phyloP scores from a whole-genome alignment of 2,113 vertebrate species.

The Malurus cyaneus region DNA sequence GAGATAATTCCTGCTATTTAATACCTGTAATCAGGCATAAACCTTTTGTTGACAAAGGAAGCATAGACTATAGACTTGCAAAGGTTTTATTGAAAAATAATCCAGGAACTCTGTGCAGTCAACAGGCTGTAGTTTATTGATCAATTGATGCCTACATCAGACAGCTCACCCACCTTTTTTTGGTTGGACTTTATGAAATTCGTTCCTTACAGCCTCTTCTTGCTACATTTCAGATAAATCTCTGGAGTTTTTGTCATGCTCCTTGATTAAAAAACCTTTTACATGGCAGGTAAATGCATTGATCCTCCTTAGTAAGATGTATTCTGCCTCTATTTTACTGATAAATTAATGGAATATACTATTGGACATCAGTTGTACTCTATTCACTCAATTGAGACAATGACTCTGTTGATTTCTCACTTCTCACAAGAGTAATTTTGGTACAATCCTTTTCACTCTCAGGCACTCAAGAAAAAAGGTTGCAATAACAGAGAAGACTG shows the following conservation, averaged over 20 bases:
- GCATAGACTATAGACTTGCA: neutral
- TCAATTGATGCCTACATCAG: neutral
- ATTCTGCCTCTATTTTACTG: neutral
- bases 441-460: neutral
- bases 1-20: neutral
- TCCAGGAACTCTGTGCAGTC: neutral
- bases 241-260: neutral
- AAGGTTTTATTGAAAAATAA: neutral
- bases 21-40: neutral
- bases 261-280: neutral
- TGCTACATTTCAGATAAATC: neutral
- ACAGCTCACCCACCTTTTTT: neutral
- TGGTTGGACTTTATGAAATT: neutral
- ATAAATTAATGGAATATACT: neutral
- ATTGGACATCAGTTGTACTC: neutral
- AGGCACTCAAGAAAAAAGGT: neutral
- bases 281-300: neutral
- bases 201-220: neutral
- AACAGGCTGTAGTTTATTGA: neutral
- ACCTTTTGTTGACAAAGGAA: neutral
- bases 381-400: neutral
- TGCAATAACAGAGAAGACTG: neutral
- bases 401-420: neutral
- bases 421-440: neutral
- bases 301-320: neutral